These are phyloP conservation scores for Oxyscelio sp. DNA, from an alignment of 2,888 invertebrate species.

Conservation along the genomic window DNA sequence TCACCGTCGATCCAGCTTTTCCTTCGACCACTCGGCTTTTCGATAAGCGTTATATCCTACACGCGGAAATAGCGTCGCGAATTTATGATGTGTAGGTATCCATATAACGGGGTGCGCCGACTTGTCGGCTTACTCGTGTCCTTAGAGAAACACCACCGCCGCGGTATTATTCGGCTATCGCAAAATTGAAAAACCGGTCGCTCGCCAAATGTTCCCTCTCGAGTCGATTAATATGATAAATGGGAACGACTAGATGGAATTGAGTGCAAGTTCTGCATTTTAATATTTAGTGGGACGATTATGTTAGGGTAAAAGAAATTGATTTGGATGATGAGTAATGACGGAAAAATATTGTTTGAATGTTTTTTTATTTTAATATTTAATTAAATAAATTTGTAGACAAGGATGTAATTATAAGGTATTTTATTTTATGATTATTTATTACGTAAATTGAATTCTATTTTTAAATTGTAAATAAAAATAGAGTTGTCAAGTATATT, in stretches of 20 bases:
- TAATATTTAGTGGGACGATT: background rate
- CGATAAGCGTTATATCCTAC: slow-evolving; percentile 76
- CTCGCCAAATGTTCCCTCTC: slow-evolving; percentile 6
- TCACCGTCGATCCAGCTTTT: slow-evolving; percentile 66
- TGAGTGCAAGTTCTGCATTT: background rate
- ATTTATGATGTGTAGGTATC: slow-evolving; percentile 69
- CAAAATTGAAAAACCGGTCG: slow-evolving; percentile 23
- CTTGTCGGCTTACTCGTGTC: slow-evolving; percentile 19
- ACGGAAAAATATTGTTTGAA: too few relatives aligned
- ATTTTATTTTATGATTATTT: too few relatives aligned
- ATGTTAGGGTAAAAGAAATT: too few relatives aligned
- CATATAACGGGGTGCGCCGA: background rate
- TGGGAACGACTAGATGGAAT: background rate
- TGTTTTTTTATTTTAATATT: too few relatives aligned
- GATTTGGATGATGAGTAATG: too few relatives aligned
- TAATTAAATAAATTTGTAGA: too few relatives aligned
- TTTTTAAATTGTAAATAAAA: too few relatives aligned
- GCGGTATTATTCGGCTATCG: slow-evolving; percentile 9
- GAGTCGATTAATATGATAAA: slow-evolving; percentile 5
- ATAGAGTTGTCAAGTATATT: too few relatives aligned
- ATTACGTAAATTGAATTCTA: too few relatives aligned
- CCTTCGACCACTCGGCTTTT: slow-evolving; percentile 62
- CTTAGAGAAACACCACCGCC: slow-evolving; percentile 2
- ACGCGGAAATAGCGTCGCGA: slow-evolving; percentile 75
- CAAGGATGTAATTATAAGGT: too few relatives aligned